These are phyloP conservation scores for Podiceps cristatus DNA, from an alignment of 2,113 vertebrate genomes.

Conservation along the genomic window DNA sequence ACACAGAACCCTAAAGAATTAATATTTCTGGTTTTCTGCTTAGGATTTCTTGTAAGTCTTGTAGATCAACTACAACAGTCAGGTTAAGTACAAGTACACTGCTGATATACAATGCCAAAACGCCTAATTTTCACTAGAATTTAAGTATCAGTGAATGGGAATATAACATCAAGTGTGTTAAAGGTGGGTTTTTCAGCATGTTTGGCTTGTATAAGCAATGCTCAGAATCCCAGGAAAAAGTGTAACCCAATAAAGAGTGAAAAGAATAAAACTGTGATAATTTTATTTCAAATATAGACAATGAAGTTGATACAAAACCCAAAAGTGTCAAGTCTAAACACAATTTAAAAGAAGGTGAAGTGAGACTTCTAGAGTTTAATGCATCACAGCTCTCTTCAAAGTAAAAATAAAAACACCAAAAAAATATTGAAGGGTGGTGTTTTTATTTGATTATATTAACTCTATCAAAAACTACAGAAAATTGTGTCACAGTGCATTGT, in stretches of 20 bases:
- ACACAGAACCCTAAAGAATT: neutral
- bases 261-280: neutral
- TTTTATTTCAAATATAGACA: neutral
- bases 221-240: neutral
- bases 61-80: neutral
- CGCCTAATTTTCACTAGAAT: neutral
- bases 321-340: neutral
- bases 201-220: neutral
- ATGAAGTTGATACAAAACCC: neutral
- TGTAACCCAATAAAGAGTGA: neutral
- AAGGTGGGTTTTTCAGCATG: neutral
- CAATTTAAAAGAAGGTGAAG: neutral
- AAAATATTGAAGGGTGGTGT: neutral
- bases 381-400: neutral
- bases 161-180: neutral
- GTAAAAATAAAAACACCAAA: neutral
- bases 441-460: neutral
- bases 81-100: neutral
- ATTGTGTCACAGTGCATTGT: neutral
- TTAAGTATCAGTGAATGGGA: neutral
- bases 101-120: neutral
- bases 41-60: neutral
- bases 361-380: neutral
- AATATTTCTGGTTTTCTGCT: accelerated
- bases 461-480: neutral